phyloP scores from a whole-genome alignment of 2,888 invertebrate species.

The Bursaphelenchus okinawaensis region DNA sequence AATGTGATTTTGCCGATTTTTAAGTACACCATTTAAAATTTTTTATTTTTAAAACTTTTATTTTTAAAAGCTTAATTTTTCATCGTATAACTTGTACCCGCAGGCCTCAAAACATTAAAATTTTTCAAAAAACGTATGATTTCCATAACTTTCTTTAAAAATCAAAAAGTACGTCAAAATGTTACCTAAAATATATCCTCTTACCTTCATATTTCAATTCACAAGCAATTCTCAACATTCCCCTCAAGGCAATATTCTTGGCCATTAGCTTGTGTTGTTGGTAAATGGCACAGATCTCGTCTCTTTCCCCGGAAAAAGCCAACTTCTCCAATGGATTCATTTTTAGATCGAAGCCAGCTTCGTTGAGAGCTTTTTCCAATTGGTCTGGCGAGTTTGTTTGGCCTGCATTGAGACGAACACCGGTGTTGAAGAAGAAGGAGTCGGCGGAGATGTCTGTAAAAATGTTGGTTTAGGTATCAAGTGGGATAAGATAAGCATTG shows the following conservation, averaged over 20 bases:
- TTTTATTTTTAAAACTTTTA: too few relatives aligned
- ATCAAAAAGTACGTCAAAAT: background rate
- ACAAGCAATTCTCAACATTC: background rate
- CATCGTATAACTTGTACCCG: too few relatives aligned
- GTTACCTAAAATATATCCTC: too few relatives aligned
- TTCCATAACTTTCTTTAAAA: too few relatives aligned
- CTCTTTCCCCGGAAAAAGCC: background rate
- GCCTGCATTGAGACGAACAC: background rate
- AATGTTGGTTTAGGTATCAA: too few relatives aligned
- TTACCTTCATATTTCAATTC: background rate
- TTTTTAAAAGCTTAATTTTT: too few relatives aligned
- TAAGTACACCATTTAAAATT: too few relatives aligned
- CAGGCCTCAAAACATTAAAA: too few relatives aligned
- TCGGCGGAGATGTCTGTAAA: background rate
- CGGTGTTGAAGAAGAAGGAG: background rate
- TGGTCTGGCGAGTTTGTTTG: background rate
- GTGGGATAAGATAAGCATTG: too few relatives aligned
- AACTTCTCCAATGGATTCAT: background rate
- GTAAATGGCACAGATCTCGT: background rate
- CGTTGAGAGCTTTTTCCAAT: background rate
- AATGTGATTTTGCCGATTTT: too few relatives aligned
- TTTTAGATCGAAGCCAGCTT: background rate
- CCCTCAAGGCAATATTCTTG: background rate
- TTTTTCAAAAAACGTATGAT: too few relatives aligned
- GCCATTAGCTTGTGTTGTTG: background rate